Evolutionary conservation across 2,797 vertebrate species (phyloP).

Genomic region (Poecilia velifera): DNA sequence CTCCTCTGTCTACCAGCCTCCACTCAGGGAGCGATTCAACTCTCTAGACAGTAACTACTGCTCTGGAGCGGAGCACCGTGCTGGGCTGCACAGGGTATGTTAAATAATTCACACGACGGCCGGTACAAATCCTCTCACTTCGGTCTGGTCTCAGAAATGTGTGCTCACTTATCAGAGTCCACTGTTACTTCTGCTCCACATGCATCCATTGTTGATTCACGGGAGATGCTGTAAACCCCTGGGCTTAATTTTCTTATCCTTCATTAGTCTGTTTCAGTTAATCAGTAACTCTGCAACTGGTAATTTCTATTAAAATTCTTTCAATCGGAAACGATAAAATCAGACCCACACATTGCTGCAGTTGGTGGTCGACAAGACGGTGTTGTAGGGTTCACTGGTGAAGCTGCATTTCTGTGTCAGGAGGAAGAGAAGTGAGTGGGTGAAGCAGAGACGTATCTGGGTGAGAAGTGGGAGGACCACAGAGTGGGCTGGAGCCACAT

Average conservation of each 20-base stretch:
- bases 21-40: constrained; percentile 94
- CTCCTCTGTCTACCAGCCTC: constrained; percentile 93
- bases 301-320: not conserved
- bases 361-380: not conserved
- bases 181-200: constrained; percentile 1
- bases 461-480: constrained; percentile 71
- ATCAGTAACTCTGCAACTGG: not conserved
- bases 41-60: constrained; percentile 95
- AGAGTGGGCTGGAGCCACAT: constrained; percentile 65
- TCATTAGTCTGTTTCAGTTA: not conserved
- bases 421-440: constrained; percentile 47
- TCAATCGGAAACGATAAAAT: not conserved
- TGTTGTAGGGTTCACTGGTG: not conserved
- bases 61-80: constrained; percentile 87
- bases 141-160: not conserved
- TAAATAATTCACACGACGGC: constrained; percentile 2
- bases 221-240: not conserved
- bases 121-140: not conserved
- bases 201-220: not conserved
- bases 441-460: constrained; percentile 68
- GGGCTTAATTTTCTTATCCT: not conserved
- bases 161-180: not conserved
- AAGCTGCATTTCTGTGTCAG: constrained; percentile 23
- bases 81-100: constrained; percentile 88
- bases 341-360: not conserved